A percentile compares a stretch with the other conserved stretches of the same genome.
Evolutionary conservation across 2,797 vertebrate genomes (phyloP).

Genomic region (Clarias pachynema): DNA sequence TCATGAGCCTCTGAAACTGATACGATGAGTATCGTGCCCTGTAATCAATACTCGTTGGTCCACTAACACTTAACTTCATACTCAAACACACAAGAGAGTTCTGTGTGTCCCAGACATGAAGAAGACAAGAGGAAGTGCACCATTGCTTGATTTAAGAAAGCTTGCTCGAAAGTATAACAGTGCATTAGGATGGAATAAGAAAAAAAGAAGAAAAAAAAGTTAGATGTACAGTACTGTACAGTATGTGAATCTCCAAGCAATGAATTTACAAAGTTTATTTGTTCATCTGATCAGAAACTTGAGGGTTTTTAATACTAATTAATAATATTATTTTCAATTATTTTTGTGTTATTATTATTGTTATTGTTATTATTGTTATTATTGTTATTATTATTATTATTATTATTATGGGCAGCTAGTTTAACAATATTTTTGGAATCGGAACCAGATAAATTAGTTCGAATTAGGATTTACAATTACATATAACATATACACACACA

Average conservation of each 20-base stretch:
- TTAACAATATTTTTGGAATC: background rate
- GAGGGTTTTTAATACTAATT: too few species aligned
- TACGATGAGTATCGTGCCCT: background rate
- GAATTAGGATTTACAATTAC: background rate
- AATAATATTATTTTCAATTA: too few species aligned
- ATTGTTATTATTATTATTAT: too few species aligned
- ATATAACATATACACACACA: background rate
- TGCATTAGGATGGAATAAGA: background rate
- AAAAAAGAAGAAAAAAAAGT: background rate
- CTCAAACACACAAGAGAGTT: constrained; percentile 9
- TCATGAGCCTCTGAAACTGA: background rate
- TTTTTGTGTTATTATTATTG: too few species aligned
- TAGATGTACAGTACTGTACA: too few species aligned
- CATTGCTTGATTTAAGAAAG: background rate
- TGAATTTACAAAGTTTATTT: too few species aligned
- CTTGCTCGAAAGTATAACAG: background rate
- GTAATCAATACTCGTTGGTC: constrained; percentile 10
- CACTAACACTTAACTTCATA: background rate
- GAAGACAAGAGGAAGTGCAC: background rate
- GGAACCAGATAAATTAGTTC: background rate
- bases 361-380: too few species aligned
- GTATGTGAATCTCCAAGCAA: background rate
- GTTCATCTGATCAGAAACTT: too few species aligned
- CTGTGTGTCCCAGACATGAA: background rate
- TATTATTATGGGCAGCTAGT: background rate